A percentile compares a stretch with the other conserved stretches of the same genome.
Evolutionary conservation across 2,113 vertebrate species (phyloP).

Genomic region (Pelodiscus sinensis): DNA sequence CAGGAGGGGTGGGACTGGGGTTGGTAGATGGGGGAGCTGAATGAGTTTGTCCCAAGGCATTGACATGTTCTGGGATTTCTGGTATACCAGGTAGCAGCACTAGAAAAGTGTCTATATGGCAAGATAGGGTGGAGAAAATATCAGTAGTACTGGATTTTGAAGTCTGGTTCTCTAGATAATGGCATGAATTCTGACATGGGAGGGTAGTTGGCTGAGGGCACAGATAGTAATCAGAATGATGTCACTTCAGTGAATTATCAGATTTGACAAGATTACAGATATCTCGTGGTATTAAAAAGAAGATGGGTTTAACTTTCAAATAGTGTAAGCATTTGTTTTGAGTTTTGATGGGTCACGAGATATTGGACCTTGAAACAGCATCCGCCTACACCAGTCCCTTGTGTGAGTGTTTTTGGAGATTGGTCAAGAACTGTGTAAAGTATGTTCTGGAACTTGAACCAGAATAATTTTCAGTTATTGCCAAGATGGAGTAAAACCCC

Average conservation of each 20-base stretch:
- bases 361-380: conserved; percentile 68
- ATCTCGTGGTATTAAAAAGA: conserved; percentile 45
- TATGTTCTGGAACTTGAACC: conserved; percentile 61
- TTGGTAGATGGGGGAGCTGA: rapidly evolving
- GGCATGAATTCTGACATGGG: conserved; percentile 40
- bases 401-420: conserved; percentile 61
- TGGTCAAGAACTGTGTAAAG: conserved; percentile 54
- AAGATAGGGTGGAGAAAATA: conserved; percentile 18
- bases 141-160: conserved; percentile 2
- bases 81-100: not conserved
- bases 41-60: not conserved
- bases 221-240: conserved; percentile 2
- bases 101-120: not conserved
- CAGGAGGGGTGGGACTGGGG: rapidly evolving
- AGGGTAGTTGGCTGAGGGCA: conserved; percentile 38
- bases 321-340: conserved; percentile 73
- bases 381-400: conserved; percentile 65
- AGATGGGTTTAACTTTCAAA: conserved; percentile 53
- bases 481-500: not conserved
- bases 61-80: not conserved
- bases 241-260: conserved; percentile 16
- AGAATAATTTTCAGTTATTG: conserved; percentile 63
- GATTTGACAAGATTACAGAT: conserved; percentile 35
- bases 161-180: not conserved
- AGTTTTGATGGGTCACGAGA: conserved; percentile 71